Evolutionary conservation across 2,888 invertebrate species (phyloP).

Genomic region (Psococerastis gibbosa): DNA sequence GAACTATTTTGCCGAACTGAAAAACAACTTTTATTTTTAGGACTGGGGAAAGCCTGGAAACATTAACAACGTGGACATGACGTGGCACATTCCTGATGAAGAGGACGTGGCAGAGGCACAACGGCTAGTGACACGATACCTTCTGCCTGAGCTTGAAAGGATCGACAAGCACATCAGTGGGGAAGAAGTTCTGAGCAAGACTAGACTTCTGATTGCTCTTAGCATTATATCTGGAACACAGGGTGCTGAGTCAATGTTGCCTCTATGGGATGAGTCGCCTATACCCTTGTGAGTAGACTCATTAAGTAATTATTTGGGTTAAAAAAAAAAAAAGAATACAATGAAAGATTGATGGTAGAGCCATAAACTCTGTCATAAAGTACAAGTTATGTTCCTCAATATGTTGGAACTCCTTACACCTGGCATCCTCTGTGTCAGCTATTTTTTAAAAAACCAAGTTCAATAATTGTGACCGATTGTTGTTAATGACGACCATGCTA

Average conservation of each 20-base stretch:
- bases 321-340: too few species aligned
- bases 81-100: slow-evolving; percentile 59
- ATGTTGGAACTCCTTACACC: too few species aligned
- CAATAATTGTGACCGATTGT: too few species aligned
- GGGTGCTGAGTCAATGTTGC: slow-evolving; percentile 45
- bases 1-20: too few species aligned
- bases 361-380: too few species aligned
- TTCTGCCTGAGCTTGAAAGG: slow-evolving; percentile 40
- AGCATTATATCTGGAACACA: slow-evolving; percentile 45
- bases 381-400: too few species aligned
- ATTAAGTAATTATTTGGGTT: too few species aligned
- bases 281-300: slow-evolving; percentile 32
- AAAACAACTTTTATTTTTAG: too few species aligned
- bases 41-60: slow-evolving; percentile 66
- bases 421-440: too few species aligned
- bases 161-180: slow-evolving; percentile 35
- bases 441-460: too few species aligned
- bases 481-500: too few species aligned
- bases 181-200: slow-evolving; percentile 35
- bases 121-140: slow-evolving; percentile 40
- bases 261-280: slow-evolving; percentile 45
- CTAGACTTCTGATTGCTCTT: slow-evolving; percentile 45
- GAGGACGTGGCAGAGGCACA: slow-evolving; percentile 48
- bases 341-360: too few species aligned
- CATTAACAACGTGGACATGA: slow-evolving; percentile 40